Percentiles rank a stretch among this genome's conserved stretches.
Conservation (phyloP, 64 coral and sea anemone species). For the Astreopora myriophthalma region DNA sequence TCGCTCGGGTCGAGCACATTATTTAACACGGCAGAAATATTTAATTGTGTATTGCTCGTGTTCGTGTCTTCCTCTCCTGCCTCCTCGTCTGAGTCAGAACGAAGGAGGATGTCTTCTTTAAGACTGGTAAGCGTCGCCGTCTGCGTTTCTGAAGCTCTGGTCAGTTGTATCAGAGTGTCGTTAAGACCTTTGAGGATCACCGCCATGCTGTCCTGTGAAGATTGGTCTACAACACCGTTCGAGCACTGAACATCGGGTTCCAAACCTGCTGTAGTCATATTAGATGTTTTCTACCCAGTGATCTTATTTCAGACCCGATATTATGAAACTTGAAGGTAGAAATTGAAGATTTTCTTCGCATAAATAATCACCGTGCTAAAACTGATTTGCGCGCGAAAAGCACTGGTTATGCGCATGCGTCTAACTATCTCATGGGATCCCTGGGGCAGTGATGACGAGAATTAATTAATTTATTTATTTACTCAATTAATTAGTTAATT, state of each 20-base stretch:
- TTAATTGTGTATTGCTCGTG: neutral
- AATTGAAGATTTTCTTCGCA: neutral
- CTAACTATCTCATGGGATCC: neutral
- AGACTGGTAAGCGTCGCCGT: neutral
- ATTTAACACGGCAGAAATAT: neutral
- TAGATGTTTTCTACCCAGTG: neutral
- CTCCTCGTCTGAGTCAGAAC: neutral
- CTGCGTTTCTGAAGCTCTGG: neutral
- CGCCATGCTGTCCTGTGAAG: neutral
- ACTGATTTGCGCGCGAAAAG: neutral
- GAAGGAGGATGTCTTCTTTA: neutral
- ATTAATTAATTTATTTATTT: neutral
- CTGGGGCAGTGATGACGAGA: neutral
- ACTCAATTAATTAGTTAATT: too few relatives aligned
- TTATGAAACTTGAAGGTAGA: neutral
- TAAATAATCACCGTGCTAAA: neutral
- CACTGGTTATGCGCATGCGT: neutral
- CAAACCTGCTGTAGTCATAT: neutral
- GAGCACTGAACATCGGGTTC: neutral
- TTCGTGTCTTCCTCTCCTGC: neutral
- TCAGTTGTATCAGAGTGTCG: neutral
- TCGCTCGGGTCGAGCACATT: conserved; percentile 33
- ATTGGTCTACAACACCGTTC: neutral
- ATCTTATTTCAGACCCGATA: neutral
- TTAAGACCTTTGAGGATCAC: neutral